Evolutionary conservation across 2,113 vertebrate species (phyloP).

Genomic region (Acrocephalus kingi): DNA sequence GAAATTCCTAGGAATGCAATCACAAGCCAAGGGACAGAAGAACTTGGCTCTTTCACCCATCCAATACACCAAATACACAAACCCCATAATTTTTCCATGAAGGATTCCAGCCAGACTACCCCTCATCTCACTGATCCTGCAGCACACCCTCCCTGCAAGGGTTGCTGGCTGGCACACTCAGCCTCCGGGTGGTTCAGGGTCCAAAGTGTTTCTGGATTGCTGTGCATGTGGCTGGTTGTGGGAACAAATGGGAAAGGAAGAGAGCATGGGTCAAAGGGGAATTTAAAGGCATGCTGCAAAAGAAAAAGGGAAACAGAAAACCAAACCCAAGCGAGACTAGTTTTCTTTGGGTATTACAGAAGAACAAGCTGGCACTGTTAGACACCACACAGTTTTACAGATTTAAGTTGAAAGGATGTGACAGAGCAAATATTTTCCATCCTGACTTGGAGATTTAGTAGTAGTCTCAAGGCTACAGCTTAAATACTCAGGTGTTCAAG

Average conservation of each 20-base stretch:
- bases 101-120: neutral
- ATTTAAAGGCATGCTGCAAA: neutral
- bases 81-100: fast-evolving
- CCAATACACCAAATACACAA: neutral
- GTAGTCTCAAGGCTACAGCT: neutral
- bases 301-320: neutral
- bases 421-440: neutral
- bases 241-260: neutral
- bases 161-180: neutral
- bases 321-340: neutral
- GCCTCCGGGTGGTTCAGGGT: fast-evolving
- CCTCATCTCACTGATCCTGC: fast-evolving
- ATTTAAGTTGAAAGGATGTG: neutral
- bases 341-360: neutral
- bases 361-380: neutral
- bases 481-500: neutral
- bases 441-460: neutral
- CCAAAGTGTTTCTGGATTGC: neutral
- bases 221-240: fast-evolving
- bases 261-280: neutral
- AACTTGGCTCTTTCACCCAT: neutral
- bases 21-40: neutral
- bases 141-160: neutral
- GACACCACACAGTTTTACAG: neutral
- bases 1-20: neutral